phyloP scores from a whole-genome alignment of 2,888 invertebrate species.

The Agriopis marginaria region DNA sequence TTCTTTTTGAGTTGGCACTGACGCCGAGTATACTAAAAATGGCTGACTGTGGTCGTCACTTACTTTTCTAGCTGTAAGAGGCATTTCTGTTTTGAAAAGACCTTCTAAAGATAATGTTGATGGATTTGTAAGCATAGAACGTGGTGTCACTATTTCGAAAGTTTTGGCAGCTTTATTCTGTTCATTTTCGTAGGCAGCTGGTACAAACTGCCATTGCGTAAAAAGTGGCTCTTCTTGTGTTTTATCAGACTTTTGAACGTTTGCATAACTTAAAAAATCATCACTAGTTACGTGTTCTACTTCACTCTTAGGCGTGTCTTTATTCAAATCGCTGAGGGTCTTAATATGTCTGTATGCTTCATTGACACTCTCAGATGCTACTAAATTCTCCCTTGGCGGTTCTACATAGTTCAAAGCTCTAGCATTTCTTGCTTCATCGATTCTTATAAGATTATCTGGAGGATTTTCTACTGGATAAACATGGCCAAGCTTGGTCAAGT shows the following conservation, averaged over 20 bases:
- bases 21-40: conserved; percentile 80
- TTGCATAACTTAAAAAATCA: conserved; percentile 74
- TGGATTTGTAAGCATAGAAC: conserved; percentile 79
- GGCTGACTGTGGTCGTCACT: conserved; percentile 67
- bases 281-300: conserved; percentile 68
- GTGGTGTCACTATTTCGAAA: conserved; percentile 75
- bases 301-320: conserved; percentile 48
- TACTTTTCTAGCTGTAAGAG: conserved; percentile 64
- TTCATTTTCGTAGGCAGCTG: conserved; percentile 82
- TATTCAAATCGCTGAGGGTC: conserved; percentile 52
- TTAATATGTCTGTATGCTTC: conserved; percentile 79
- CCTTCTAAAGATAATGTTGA: conserved; percentile 90
- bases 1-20: conserved; percentile 66
- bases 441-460: conserved; percentile 79
- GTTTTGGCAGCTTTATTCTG: conserved; percentile 63
- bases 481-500: conserved; percentile 79
- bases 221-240: conserved; percentile 57
- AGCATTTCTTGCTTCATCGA: conserved; percentile 83
- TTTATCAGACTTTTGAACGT: conserved; percentile 70
- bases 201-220: conserved; percentile 77
- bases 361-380: conserved; percentile 82
- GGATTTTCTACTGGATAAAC: conserved; percentile 82
- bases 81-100: conserved; percentile 87
- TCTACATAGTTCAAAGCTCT: conserved; percentile 75
- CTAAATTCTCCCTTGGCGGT: conserved; percentile 75